Percentiles rank a stretch among this genome's conserved stretches.
Conservation (phyloP, 2,113 vertebrate genomes). For the Leptocoma aspasia region DNA sequence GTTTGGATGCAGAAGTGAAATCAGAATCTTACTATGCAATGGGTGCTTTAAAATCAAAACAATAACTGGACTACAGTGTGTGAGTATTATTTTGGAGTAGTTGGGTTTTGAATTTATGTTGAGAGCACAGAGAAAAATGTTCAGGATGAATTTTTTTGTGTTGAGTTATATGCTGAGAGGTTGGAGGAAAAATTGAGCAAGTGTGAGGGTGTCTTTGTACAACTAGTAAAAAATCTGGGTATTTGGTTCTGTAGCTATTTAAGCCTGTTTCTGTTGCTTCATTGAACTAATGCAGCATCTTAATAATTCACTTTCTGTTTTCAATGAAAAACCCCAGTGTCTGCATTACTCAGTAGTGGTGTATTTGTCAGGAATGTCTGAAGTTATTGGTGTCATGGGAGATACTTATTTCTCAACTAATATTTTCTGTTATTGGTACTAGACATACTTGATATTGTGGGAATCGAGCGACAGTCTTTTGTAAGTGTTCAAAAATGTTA, state of each 20-base stretch:
- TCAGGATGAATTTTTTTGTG: neutral
- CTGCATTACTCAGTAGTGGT: neutral
- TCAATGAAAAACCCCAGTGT: neutral
- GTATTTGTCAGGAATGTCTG: neutral
- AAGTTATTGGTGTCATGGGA: neutral
- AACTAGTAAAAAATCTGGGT: neutral
- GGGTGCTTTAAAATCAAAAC: neutral
- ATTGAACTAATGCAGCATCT: neutral
- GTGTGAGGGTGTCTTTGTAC: rapidly evolving
- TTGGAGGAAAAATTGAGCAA: neutral
- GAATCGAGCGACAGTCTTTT: neutral
- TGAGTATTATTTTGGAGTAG: neutral
- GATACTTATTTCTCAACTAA: neutral
- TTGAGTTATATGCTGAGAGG: neutral
- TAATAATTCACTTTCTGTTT: neutral
- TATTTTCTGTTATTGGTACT: neutral
- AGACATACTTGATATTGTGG: neutral
- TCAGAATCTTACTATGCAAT: neutral
- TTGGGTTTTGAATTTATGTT: neutral
- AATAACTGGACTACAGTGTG: rapidly evolving
- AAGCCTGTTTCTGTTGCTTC: neutral
- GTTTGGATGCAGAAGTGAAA: neutral
- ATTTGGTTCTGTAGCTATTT: neutral
- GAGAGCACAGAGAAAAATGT: neutral
- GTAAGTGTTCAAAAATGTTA: neutral